Evolutionary conservation across 2,113 vertebrate genomes (phyloP).

Genomic region (Glareola pratincola): DNA sequence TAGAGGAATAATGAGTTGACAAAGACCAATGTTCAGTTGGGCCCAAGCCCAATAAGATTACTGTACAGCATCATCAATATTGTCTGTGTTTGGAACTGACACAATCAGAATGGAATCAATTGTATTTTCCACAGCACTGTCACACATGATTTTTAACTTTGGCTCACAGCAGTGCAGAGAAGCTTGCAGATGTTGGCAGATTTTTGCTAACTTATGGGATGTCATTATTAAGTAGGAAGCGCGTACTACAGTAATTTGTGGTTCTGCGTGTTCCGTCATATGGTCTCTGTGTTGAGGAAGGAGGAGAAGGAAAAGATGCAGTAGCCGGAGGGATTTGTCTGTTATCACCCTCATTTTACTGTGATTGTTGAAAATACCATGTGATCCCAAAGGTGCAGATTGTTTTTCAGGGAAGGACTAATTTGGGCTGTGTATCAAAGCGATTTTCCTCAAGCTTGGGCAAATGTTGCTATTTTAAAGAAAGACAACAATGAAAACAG

Average conservation of each 20-base stretch:
- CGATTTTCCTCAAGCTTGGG: constrained; percentile 4
- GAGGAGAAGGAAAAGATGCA: constrained; percentile 43
- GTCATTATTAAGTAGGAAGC: constrained; percentile 76
- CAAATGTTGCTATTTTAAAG: neutral
- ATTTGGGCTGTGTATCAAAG: constrained; percentile 55
- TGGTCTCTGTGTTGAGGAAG: constrained; percentile 47
- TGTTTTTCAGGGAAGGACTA: constrained; percentile 51
- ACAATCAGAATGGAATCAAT: constrained; percentile 79
- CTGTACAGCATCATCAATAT: constrained; percentile 80
- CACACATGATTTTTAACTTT: constrained; percentile 80
- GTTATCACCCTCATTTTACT: constrained; percentile 38
- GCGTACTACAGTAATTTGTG: constrained; percentile 68
- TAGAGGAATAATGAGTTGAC: constrained; percentile 84
- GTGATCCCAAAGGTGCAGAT: constrained; percentile 26
- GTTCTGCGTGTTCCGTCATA: constrained; percentile 58
- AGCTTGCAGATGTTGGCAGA: constrained; percentile 77
- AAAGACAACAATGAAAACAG: neutral
- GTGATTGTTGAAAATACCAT: constrained; percentile 56
- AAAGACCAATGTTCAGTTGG: constrained; percentile 80
- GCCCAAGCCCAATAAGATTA: constrained; percentile 80
- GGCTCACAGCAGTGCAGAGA: constrained; percentile 71
- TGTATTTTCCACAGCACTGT: constrained; percentile 78
- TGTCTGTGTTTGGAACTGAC: constrained; percentile 81
- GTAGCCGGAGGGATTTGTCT: constrained; percentile 48
- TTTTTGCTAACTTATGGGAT: constrained; percentile 74